These are phyloP conservation scores for Lineus longissimus DNA, from an alignment of 1,140 invertebrate species.

Conservation along the genomic window DNA sequence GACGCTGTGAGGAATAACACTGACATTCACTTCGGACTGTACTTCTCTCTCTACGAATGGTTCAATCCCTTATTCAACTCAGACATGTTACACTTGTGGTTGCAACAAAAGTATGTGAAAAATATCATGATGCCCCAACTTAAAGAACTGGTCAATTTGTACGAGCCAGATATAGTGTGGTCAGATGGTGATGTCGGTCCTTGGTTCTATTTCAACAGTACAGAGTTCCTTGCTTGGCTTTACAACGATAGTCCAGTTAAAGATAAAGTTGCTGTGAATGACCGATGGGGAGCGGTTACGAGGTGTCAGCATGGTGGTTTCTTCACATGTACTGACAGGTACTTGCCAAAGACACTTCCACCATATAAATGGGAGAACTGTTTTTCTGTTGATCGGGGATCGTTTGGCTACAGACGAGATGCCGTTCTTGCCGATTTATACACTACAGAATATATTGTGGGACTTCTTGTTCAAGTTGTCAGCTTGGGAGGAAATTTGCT, in stretches of 20 bases:
- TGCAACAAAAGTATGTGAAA: not conserved
- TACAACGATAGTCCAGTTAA: conserved; percentile 90
- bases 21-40: conserved; percentile 75
- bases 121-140: conserved; percentile 56
- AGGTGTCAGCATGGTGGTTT: conserved; percentile 85
- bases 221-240: conserved; percentile 76
- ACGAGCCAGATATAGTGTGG: conserved; percentile 88
- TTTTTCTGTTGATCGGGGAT: conserved; percentile 79
- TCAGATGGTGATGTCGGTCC: conserved; percentile 71
- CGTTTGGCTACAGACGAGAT: conserved; percentile 66
- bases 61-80: conserved; percentile 71
- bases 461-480: conserved; percentile 65
- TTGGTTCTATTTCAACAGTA: conserved; percentile 64
- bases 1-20: conserved; percentile 65
- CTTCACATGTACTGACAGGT: conserved; percentile 74
- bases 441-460: conserved; percentile 66
- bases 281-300: conserved; percentile 76
- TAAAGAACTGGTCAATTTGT: conserved; percentile 64
- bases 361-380: conserved; percentile 54
- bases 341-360: conserved; percentile 66
- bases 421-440: conserved; percentile 68
- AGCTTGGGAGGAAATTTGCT: conserved; percentile 84
- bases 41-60: conserved; percentile 89
- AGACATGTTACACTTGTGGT: not conserved
- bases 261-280: conserved; percentile 82